Conservation (phyloP, 2,888 invertebrate species). For the Macrophya alboannulata region DNA sequence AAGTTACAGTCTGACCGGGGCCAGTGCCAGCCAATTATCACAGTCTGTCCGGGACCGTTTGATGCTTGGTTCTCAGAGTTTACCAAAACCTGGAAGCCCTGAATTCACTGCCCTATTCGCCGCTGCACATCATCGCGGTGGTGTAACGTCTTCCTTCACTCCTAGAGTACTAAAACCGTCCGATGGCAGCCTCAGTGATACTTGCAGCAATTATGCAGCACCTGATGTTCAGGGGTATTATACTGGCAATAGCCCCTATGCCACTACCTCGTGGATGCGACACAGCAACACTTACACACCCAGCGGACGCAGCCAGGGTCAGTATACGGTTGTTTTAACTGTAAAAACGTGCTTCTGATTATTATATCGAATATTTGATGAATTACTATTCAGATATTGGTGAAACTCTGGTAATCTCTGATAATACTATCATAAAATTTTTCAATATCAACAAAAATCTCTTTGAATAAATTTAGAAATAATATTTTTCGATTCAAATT, state of each 20-base stretch:
- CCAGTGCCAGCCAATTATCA: constrained; percentile 92
- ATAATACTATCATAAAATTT: no score
- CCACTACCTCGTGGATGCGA: constrained; percentile 89
- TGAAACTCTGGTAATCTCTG: no score
- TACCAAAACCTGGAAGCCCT: constrained; percentile 90
- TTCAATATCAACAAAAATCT: no score
- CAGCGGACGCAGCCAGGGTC: constrained; percentile 76
- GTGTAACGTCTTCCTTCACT: constrained; percentile 75
- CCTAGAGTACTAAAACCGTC: constrained; percentile 78
- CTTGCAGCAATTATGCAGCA: constrained; percentile 90
- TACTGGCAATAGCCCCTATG: constrained; percentile 86
- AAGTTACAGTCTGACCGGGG: constrained; percentile 92
- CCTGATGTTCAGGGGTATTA: constrained; percentile 80
- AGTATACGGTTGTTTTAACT: neutral
- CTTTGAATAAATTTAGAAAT: no score
- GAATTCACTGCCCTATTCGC: constrained; percentile 85
- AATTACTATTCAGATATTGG: no score
- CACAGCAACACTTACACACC: constrained; percentile 86
- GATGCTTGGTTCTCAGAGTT: constrained; percentile 92
- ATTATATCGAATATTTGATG: neutral
- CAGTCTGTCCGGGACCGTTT: constrained; percentile 93
- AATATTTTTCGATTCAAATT: neutral
- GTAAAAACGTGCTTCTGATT: neutral
- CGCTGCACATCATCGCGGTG: constrained; percentile 75
- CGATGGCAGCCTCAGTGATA: constrained; percentile 93